Evolutionary conservation across 1,140 invertebrate species (phyloP).

Genomic region (Epicauta chinensis): DNA sequence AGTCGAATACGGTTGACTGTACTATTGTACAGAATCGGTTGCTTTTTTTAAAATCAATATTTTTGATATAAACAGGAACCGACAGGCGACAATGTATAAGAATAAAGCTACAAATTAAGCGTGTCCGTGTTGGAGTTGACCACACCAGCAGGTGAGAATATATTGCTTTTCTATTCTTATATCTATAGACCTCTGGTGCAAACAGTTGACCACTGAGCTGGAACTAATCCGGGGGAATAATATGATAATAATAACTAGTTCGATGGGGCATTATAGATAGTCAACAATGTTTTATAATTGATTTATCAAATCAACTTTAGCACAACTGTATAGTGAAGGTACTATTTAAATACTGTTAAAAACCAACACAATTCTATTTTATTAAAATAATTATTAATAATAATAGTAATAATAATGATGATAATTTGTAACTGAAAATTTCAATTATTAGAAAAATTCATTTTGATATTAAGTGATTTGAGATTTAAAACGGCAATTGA

Average conservation of each 20-base stretch:
- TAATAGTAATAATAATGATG: too few relatives aligned
- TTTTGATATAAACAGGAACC: conserved; percentile 14
- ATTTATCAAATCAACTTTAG: too few relatives aligned
- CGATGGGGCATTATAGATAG: too few relatives aligned
- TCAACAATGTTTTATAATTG: too few relatives aligned
- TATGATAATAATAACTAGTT: too few relatives aligned
- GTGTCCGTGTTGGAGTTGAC: conserved; percentile 8
- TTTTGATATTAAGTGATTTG: background rate
- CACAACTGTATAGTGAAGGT: too few relatives aligned
- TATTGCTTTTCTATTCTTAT: conserved; percentile 11
- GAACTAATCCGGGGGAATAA: conserved; percentile 15
- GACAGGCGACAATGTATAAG: background rate
- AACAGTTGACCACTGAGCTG: conserved; percentile 11
- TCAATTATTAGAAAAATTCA: conserved; percentile 3
- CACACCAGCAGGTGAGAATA: conserved; percentile 20
- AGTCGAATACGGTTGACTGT: too few relatives aligned
- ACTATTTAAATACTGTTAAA: background rate
- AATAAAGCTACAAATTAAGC: conserved; percentile 17
- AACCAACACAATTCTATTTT: background rate
- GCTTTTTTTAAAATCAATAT: too few relatives aligned
- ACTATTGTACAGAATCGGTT: too few relatives aligned
- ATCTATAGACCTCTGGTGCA: background rate
- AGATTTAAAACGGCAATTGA: too few relatives aligned
- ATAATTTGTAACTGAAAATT: too few relatives aligned
- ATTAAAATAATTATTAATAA: too few relatives aligned